Evolutionary conservation across 1,140 invertebrate genomes (phyloP), one percentile per base, ranked within the genome.

Genomic region (Cydia pomonella): DNA sequence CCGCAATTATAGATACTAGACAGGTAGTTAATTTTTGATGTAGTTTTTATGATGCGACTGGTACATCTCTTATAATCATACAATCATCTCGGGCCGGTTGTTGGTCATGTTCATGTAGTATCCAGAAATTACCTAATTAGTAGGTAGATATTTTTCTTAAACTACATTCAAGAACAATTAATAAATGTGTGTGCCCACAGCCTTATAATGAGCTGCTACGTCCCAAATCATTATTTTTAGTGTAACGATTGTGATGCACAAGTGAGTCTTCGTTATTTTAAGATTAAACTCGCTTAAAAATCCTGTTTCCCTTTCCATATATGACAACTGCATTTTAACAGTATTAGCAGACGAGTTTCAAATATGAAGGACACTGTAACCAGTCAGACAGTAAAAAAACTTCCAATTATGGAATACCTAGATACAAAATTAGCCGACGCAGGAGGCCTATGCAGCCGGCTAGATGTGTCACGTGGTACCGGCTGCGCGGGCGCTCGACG

Each of bases 391-490:
- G 64, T 69, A 29, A 69, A 29, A 64, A 69, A 69, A 69, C 64
- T 41, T 69, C 64, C 64, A 69, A 69, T 69, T 69, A 69, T 69
- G 64, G 64, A 69, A 33, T 33, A 69, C 27, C 64, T 69, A 69
- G 64, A 59, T 69, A 69, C 64, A 69, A 69, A 69, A 69, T 69
- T 69, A 69, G 64, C 64, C 73, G 69, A 74, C 73, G 78, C 77
- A 78, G 71, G 73, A 78, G 77, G 75, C 64, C 72, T 62, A 73
- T 74, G 69, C 64, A 66, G 77, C 59, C 73, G 63, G 66, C 47
- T 76, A 66, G 66, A 72, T 47, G 75, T 81, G 77, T 78, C 74
- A 59, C 62, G 74, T 66, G 73, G 73, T 47, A 23, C 73, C 6
- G 38, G 71, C 27, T 25, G 72, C 72, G 73, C 62, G 62, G 44